Conservation (phyloP, 2,888 invertebrate species). For the Caprella mutica region DNA sequence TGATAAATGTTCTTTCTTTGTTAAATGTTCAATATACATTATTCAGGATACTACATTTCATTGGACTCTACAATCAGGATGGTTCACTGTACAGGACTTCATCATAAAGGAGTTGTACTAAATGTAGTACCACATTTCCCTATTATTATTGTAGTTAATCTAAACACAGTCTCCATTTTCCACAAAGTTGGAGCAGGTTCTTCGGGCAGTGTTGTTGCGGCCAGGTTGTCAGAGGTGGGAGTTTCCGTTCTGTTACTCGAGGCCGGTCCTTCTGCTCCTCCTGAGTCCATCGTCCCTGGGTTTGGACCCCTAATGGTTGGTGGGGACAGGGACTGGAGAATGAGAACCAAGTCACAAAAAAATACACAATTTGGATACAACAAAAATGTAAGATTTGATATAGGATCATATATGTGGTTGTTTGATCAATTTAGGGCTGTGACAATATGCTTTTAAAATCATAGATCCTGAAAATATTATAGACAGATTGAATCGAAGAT, state of each 20-base stretch:
- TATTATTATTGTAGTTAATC: too few relatives aligned
- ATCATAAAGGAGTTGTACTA: too few relatives aligned
- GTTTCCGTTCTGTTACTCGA: slow-evolving; percentile 3
- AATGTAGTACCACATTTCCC: too few relatives aligned
- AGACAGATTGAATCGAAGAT: too few relatives aligned
- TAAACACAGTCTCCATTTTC: too few relatives aligned
- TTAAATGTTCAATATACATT: too few relatives aligned
- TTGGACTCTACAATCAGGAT: too few relatives aligned
- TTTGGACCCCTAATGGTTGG: not conserved
- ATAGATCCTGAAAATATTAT: too few relatives aligned
- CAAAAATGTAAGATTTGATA: not conserved
- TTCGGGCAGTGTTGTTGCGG: slow-evolving; percentile 2
- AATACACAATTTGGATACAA: not conserved
- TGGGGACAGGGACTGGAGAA: not conserved
- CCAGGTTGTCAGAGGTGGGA: not conserved
- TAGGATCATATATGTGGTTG: not conserved
- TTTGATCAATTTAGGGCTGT: not conserved
- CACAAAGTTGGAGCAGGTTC: slow-evolving; percentile 1
- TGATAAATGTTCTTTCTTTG: too few relatives aligned
- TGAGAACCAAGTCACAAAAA: not conserved
- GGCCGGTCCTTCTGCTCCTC: slow-evolving; percentile 1
- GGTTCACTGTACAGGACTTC: too few relatives aligned
- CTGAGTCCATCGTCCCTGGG: slow-evolving; percentile 1
- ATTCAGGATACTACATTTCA: too few relatives aligned
- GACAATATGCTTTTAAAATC: too few relatives aligned